These are phyloP conservation scores for Palythoa grandiflora DNA, from an alignment of 92 coral and sea anemone species.

Conservation along the genomic window DNA sequence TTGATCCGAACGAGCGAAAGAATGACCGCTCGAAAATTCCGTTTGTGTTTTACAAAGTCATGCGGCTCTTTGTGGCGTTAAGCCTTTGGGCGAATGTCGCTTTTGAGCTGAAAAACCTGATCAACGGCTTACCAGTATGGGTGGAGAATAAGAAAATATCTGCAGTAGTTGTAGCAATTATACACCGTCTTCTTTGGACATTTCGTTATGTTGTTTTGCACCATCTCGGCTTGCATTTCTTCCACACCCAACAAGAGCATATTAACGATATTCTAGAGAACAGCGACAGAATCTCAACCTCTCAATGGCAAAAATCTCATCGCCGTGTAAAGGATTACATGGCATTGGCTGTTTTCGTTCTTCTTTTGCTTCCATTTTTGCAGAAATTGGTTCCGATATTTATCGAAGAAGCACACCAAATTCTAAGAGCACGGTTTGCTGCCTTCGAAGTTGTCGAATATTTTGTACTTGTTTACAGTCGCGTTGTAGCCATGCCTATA, in stretches of 20 bases:
- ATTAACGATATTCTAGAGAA: slow-evolving; percentile 54
- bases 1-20: slow-evolving; percentile 58
- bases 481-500: slow-evolving; percentile 60
- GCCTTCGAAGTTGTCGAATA: slow-evolving; percentile 64
- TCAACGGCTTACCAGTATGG: slow-evolving; percentile 53
- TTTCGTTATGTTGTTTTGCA: slow-evolving; percentile 60
- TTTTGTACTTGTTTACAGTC: slow-evolving; percentile 67
- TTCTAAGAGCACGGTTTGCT: slow-evolving; percentile 58
- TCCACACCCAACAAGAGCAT: slow-evolving; percentile 45
- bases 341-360: slow-evolving; percentile 61
- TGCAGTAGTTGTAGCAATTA: slow-evolving; percentile 63
- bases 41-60: slow-evolving; percentile 41
- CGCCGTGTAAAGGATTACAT: slow-evolving; percentile 57
- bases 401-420: slow-evolving; percentile 40
- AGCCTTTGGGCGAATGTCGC: slow-evolving; percentile 56
- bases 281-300: slow-evolving; percentile 28
- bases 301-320: slow-evolving; percentile 30
- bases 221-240: slow-evolving; percentile 63
- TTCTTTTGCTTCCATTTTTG: slow-evolving; percentile 50
- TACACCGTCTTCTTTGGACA: slow-evolving; percentile 67
- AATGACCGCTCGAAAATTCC: slow-evolving; percentile 25
- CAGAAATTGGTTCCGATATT: slow-evolving; percentile 70
- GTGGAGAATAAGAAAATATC: slow-evolving; percentile 34
- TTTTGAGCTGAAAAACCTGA: slow-evolving; percentile 58
- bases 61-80: slow-evolving; percentile 54